phyloP scores from a whole-genome alignment of 1,140 invertebrate genomes.

The Drosophila neocordata region DNA sequence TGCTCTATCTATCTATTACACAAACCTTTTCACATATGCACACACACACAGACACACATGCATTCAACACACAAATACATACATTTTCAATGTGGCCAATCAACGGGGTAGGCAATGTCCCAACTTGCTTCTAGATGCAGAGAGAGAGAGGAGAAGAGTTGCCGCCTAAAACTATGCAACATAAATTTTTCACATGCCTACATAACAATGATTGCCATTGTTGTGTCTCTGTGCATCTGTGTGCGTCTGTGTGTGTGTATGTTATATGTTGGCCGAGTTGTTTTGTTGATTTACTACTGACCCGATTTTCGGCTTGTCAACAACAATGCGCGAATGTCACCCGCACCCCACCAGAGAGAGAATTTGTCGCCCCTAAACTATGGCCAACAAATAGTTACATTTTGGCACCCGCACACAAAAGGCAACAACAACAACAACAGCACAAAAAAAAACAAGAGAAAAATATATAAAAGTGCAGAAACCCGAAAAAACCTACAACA shows the following conservation, averaged over 20 bases:
- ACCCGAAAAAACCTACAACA: conserved; percentile 2
- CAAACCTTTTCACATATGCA: conserved; percentile 8
- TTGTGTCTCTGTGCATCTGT: conserved; percentile 27
- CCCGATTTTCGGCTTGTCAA: conserved; percentile 74
- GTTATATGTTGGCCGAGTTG: conserved; percentile 38
- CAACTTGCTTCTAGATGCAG: neutral
- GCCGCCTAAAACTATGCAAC: conserved; percentile 60
- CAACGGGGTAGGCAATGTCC: conserved; percentile 1
- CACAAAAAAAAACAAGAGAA: neutral
- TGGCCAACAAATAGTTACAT: conserved; percentile 74
- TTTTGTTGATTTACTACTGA: conserved; percentile 76
- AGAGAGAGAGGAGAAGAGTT: neutral
- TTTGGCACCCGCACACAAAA: conserved; percentile 50
- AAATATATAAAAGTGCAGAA: neutral
- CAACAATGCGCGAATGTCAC: conserved; percentile 45
- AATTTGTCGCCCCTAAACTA: conserved; percentile 67
- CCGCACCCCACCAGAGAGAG: conserved; percentile 24
- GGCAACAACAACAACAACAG: neutral
- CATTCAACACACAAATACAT: neutral
- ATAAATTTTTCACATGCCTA: conserved; percentile 67
- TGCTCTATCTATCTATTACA: conserved; percentile 3
- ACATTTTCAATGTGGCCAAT: conserved; percentile 15
- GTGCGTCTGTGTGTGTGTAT: neutral
- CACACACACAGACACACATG: neutral
- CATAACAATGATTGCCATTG: conserved; percentile 74